Evolutionary conservation across 2,888 invertebrate genomes (phyloP).

Genomic region (Drosophila nigricruria): DNA sequence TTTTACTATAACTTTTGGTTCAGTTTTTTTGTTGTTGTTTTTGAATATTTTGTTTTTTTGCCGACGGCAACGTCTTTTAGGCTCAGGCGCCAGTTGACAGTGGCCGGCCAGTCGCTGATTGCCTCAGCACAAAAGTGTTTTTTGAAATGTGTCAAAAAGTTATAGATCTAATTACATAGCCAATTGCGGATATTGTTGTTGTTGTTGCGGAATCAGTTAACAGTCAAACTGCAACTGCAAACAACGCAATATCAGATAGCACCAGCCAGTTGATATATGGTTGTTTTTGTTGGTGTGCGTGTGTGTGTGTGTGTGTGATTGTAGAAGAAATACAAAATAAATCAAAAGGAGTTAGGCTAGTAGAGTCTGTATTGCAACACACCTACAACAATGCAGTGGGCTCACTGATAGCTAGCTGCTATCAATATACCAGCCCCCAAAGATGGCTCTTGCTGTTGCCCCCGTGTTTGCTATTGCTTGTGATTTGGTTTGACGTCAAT

Average conservation of each 20-base stretch:
- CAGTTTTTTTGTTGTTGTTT: conserved; percentile 10
- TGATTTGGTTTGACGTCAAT: conserved; percentile 75
- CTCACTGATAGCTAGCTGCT: conserved; percentile 62
- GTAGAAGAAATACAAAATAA: not conserved
- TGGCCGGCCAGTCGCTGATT: conserved; percentile 39
- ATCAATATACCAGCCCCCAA: conserved; percentile 62
- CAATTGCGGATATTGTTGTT: conserved; percentile 19
- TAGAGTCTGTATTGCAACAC: conserved; percentile 45
- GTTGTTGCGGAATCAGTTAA: conserved; percentile 45
- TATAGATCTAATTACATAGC: conserved; percentile 64
- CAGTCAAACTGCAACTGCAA: conserved; percentile 47
- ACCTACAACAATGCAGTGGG: conserved; percentile 55
- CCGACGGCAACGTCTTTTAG: conserved; percentile 72
- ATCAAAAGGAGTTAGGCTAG: conserved; percentile 11
- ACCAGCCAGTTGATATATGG: conserved; percentile 42
- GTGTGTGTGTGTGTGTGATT: not conserved
- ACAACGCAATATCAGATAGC: conserved; percentile 58
- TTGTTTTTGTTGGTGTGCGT: not conserved
- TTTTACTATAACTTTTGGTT: not conserved
- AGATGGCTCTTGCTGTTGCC: conserved; percentile 45
- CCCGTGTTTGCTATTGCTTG: conserved; percentile 33
- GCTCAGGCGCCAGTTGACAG: conserved; percentile 59
- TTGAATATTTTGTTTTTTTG: conserved; percentile 41
- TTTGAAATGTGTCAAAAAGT: conserved; percentile 62
- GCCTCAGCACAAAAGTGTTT: conserved; percentile 50